Base-by-base conservation (phyloP, 2,888 invertebrate genomes). In the Dryomyza anilis region DNA sequence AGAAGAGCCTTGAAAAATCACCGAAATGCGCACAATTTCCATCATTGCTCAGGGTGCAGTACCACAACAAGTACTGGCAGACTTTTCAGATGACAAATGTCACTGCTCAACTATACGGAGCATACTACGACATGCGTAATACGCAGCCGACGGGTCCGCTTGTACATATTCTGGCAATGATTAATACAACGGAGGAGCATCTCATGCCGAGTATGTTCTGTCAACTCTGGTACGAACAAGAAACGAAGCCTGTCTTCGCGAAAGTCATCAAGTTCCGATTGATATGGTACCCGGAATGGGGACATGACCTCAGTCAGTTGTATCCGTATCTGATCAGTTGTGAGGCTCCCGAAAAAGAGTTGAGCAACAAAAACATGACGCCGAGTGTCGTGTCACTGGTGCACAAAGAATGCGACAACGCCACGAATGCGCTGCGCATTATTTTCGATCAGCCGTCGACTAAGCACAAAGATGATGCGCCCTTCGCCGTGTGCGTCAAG, bases 31-130 rank as follows among this genome's bases (percentile, higher is more conserved):
- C 92, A 45, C 88, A 89, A 71, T 92, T 91, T 80, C 94, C 95
- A 1, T 91, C 89, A 67, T 89, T 94, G 72, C 93, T 91, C 83
- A 94, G 94, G 76, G 84, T 95, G 66, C 92, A 94, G 81, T 94
- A 93, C 84, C 93, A 93, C 84, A 95, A 95, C 81, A 87, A 92
- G 58, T 94, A 94, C 83, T 95, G 94, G 94, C 95, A 95, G 84
- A 91, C 90, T 56, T 79, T 94, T 76, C 87, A 87, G 71, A 88
- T 91, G 7, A 86, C 87, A 36, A 91, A 93, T 75, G 93, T 93
- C 21, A 92, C 92, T 6, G 94, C 94, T 79, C 92, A 94, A 78
- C 83, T 95, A 58, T 94, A 90, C 82, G 93, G 93, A 12, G 95
- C 95, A 1, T 95, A 94, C 82, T 88, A 93, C 80, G 95, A 95